Evolutionary conservation across 2,888 invertebrate species (phyloP), one percentile per base, ranked within the genome.

Genomic region (Limenitis camilla): DNA sequence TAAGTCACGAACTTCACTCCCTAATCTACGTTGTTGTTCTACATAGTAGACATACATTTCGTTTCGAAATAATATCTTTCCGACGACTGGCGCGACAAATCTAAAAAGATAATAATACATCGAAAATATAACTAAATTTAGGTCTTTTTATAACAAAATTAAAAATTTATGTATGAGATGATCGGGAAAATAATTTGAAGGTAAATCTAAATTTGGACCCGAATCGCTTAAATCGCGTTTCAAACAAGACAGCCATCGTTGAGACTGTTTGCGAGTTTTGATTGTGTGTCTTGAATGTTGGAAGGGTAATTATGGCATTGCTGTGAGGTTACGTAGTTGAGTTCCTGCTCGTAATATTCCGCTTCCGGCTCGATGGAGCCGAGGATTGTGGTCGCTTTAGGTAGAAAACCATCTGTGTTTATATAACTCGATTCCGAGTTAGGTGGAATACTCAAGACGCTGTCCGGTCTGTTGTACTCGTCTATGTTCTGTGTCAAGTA

Each of bases 211-310:
- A 5, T 77, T 85, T 84, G 84, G 84, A 84, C 83, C 82, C 50
- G 45, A 31, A 40, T 39, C 27, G 30, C 19, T 19, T n/a, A n/a
- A n/a, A 60, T 51, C 52, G 40, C 56, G 45, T 52, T 58, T 59
- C 56, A 62, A 68, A 90, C 91, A 78, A 91, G 89, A 72, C 91
- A 91, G 56, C 90, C 90, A 66, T 90, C 91, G 69, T 90, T 90
- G 62, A 90, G 81, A 65, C 88, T 89, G 71, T 79, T 88, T 65
- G 80, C 84, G 68, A 89, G 87, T 76, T 88, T 89, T 30, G 67
- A 64, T 67, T 89, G 89, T 38, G 76, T 60, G 53, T 88, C 89
- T 47, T 78, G 71, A 32, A 81, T 74, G 36, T 80, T 75, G 51
- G 73, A 69, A 33, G 82, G 85, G 65, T 90, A 90, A 49, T 84